These are phyloP conservation scores for Acrocyrtus sp. DNA, from an alignment of 2,888 invertebrate species.

Conservation along the genomic window DNA sequence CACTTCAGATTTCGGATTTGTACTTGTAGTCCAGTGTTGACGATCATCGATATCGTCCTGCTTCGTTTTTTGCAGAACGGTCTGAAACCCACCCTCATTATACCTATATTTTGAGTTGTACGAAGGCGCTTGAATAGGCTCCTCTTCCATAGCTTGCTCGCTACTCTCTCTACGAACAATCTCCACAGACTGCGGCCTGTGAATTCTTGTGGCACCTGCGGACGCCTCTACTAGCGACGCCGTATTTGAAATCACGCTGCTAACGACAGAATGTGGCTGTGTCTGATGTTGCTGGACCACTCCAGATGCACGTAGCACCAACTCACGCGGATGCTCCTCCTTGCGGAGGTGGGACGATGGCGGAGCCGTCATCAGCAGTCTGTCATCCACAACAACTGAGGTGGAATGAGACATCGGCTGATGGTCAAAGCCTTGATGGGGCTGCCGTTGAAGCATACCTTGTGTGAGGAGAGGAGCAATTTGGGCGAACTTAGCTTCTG, in stretches of 20 bases:
- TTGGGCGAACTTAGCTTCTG: conserved; percentile 61
- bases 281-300: conserved; percentile 47
- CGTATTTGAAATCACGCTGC: conserved; percentile 36
- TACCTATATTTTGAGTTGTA: conserved; percentile 52
- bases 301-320: conserved; percentile 42
- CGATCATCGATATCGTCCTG: conserved; percentile 39
- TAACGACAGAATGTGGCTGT: conserved; percentile 24
- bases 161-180: conserved; percentile 46
- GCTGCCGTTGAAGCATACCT: conserved; percentile 51
- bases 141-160: conserved; percentile 23
- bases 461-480: conserved; percentile 62
- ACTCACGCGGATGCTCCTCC: conserved; percentile 40
- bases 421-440: conserved; percentile 25
- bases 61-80: conserved; percentile 55
- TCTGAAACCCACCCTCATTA: conserved; percentile 52
- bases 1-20: conserved; percentile 37
- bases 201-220: conserved; percentile 1
- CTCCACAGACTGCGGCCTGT: conserved; percentile 22
- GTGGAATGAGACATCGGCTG: conserved; percentile 17
- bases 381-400: conserved; percentile 47
- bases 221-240: conserved; percentile 7
- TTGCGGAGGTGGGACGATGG: conserved; percentile 17
- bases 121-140: conserved; percentile 38
- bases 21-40: conserved; percentile 52
- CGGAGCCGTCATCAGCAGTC: conserved; percentile 54